phyloP scores from a whole-genome alignment of 1,140 invertebrate species.

The Nebria ingens region DNA sequence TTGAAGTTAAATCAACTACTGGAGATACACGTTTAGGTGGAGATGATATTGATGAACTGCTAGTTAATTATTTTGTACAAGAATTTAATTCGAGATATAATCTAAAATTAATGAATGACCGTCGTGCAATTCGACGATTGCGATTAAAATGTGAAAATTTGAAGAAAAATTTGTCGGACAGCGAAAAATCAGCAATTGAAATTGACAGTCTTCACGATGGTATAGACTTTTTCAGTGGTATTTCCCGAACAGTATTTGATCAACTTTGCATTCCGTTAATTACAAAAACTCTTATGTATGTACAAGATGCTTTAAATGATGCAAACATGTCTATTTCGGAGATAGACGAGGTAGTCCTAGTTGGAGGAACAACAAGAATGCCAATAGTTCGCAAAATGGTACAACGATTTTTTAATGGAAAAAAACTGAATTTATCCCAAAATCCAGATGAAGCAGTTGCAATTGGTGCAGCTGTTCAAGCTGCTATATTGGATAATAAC shows the following conservation, averaged over 20 bases:
- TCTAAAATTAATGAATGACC: neutral
- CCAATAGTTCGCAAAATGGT: conserved; percentile 39
- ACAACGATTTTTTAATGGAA: conserved; percentile 55
- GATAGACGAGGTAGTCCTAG: conserved; percentile 48
- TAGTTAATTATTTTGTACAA: conserved; percentile 81
- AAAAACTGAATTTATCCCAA: conserved; percentile 17
- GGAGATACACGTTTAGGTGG: conserved; percentile 54
- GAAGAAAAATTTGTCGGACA: conserved; percentile 59
- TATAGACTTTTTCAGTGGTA: conserved; percentile 39
- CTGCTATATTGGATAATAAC: conserved; percentile 20
- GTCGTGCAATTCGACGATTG: conserved; percentile 26
- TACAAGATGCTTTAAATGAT: conserved; percentile 67
- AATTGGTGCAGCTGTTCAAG: conserved; percentile 37
- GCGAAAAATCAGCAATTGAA: conserved; percentile 53
- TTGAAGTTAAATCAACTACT: conserved; percentile 96
- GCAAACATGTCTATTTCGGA: conserved; percentile 56
- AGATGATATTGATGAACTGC: conserved; percentile 69
- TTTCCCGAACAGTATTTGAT: conserved; percentile 63
- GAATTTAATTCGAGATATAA: conserved; percentile 94
- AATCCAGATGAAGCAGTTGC: conserved; percentile 38
- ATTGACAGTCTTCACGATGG: conserved; percentile 61
- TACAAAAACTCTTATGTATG: conserved; percentile 60
- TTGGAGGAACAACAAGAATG: conserved; percentile 50
- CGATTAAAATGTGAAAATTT: conserved; percentile 48
- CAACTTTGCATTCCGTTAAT: conserved; percentile 54